Base-by-base conservation (phyloP, 2,797 vertebrate species). In the Sebastes trivittatus region DNA sequence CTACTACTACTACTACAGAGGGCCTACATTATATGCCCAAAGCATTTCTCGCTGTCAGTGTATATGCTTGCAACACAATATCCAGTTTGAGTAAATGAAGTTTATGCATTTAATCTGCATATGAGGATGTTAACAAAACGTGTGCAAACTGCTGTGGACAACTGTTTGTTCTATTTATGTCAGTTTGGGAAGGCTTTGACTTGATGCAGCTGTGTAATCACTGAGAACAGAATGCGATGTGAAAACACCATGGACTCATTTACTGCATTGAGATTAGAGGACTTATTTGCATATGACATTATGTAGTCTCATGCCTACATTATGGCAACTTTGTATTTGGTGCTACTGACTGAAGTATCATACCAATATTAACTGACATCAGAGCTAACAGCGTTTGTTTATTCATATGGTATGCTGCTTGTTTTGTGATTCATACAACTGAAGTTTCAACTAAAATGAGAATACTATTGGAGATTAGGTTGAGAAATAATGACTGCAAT, bases 171-270 rank as follows among this genome's bases (percentile, higher is more conserved):
- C 9, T 80, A 46, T 62, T 68, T 27, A 27, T 67, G 65, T 76
- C 8, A 27, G 36, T 59, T 38, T 63, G 72, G 52, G 64, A 13
- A 64, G 4, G 16, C 30, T 72, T 67, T 52, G 32, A 42, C 60
- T 79, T 23, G 58, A 42, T 68, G 65, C 70, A 81, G 62, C 59
- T 61, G 65, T 60, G 70, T 72, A 67, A 73, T 84, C 79, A 72
- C 42, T 11, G 54, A 52, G 46, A 72, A 72, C 65, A 76, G 58
- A 84, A 75, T n/a, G 38, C 46, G 63, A 72, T 58, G 52, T 62
- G 67, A 74, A 77, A 86, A 84, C 72, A 81, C 38, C 59, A 32
- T 6, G 25, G 56, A 80, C 34, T 64, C 42, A 11, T 80, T 86
- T 58, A 80, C n/a, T 27, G 61, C 23, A 49, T n/a, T 80, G 20